Evolutionary conservation across 2,797 vertebrate genomes (phyloP), one percentile per base, ranked within the genome.

Genomic region (Ibycter americanus): DNA sequence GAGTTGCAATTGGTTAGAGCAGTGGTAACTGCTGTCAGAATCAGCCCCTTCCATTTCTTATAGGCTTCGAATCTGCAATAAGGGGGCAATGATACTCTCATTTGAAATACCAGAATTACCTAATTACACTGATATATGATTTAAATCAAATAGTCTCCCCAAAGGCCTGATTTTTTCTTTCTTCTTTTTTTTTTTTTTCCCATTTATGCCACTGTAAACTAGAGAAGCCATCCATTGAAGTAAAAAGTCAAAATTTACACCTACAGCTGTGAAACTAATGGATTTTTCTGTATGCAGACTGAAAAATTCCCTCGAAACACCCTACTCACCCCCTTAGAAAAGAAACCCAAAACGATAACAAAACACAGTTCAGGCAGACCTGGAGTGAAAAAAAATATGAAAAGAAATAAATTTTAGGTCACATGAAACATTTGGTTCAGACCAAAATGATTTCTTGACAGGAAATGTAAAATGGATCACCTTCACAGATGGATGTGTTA

Each of bases 381-480:
- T 17, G 19, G 17, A 90, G n/a, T 52, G 16, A 22, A 21, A 52
- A 86, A 77, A 79, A 83, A 74, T 36, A 46, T 1, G 32, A 44
- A 90, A 87, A 70, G 20, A 81, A 87, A 89, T 34, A 87, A 27
- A 77, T 59, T 91, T 85, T 55, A 83, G 65, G 36, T 91, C 68
- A 74, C 79, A 68, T 10, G 25, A 89, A 95, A 89, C n/a, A 81
- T 87, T 78, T 70, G 63, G 36, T 81, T 86, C 32, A 74, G 72
- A 54, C 29, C 16, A 78, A 89, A 91, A 78, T n/a, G 22, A 29
- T 87, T 93, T 93, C 31, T 87, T 80, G 71, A 95, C 83, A 85
- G 78, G 44, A 90, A 94, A 87, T 38, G 8, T 56, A 73, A 96
- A 93, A 85, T 46, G 67, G 59, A 91, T 94, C 71, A 89, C 52